Percentiles rank a stretch among this genome's conserved stretches.
These are phyloP conservation scores for Hypotaenidia philippensis DNA, from an alignment of 2,797 vertebrate genomes.

Conservation along the genomic window DNA sequence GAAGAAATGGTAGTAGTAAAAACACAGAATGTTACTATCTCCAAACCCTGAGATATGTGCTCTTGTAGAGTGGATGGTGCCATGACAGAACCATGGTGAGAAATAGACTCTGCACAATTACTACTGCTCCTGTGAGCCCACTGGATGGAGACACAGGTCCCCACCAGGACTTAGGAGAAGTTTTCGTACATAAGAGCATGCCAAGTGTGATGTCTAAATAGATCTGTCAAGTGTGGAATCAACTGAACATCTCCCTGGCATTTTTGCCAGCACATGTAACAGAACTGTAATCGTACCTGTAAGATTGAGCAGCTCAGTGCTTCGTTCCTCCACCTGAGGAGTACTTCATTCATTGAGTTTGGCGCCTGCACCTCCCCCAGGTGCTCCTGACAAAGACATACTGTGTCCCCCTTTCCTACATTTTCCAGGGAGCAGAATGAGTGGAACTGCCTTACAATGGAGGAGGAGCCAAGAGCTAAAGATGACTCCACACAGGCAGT, in stretches of 20 bases:
- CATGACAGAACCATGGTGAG: not conserved
- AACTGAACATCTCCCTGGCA: not conserved
- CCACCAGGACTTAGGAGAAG: not conserved
- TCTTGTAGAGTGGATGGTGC: not conserved
- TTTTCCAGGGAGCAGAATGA: not conserved
- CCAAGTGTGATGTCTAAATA: not conserved
- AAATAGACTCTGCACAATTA: not conserved
- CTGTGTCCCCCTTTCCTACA: not conserved
- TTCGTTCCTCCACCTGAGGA: not conserved
- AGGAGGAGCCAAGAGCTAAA: not conserved
- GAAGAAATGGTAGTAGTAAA: not conserved
- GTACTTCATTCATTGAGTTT: not conserved
- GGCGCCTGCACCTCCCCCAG: too few species aligned
- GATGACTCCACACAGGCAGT: too few species aligned
- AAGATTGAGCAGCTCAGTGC: not conserved
- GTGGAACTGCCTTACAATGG: rapidly evolving
- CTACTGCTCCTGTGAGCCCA: not conserved
- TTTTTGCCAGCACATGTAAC: not conserved
- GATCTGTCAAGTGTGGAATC: not conserved
- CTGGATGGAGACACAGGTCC: not conserved
- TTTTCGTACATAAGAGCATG: not conserved
- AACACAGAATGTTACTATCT: not conserved
- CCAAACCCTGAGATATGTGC: rapidly evolving
- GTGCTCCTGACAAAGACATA: not conserved
- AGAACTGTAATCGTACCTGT: not conserved